phyloP scores from a whole-genome alignment of 2,888 invertebrate species.

The Epirrita christyi region DNA sequence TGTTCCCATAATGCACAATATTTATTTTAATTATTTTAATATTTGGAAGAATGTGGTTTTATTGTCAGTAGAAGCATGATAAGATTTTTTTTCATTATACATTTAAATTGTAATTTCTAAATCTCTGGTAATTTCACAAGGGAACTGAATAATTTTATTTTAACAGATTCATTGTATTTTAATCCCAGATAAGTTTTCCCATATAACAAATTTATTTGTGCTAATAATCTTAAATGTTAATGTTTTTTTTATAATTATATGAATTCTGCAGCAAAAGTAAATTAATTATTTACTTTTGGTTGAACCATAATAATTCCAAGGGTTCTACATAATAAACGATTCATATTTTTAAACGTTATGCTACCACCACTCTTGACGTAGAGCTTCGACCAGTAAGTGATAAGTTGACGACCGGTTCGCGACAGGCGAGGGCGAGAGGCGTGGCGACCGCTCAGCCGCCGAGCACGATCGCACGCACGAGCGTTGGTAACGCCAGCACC shows the following conservation, averaged over 20 bases:
- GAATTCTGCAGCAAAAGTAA: not conserved
- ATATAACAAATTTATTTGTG: slow-evolving; percentile 1
- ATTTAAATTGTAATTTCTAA: slow-evolving; percentile 4
- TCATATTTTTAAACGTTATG: slow-evolving; percentile 21
- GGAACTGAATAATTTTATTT: not conserved
- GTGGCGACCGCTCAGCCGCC: slow-evolving; percentile 71
- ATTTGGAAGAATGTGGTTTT: slow-evolving; percentile 30
- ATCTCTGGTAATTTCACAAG: slow-evolving; percentile 6
- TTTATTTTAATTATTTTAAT: slow-evolving; percentile 28
- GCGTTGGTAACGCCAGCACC: slow-evolving; percentile 84
- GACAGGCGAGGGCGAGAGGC: slow-evolving; percentile 84
- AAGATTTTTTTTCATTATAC: slow-evolving; percentile 30
- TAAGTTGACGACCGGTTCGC: slow-evolving; percentile 38
- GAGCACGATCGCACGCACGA: slow-evolving; percentile 86
- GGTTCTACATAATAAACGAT: not conserved
- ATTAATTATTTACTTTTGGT: not conserved
- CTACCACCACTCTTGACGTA: slow-evolving; percentile 5
- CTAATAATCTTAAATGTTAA: not conserved
- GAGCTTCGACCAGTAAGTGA: slow-evolving; percentile 29
- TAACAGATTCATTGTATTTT: slow-evolving; percentile 4
- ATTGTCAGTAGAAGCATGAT: slow-evolving; percentile 38
- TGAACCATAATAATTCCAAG: not conserved
- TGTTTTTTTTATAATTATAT: slow-evolving; percentile 15
- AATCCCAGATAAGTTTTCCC: slow-evolving; percentile 2
- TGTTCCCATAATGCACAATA: slow-evolving; percentile 56